Conservation (phyloP, 2,888 invertebrate genomes). For the Anthophora plumipes region DNA sequence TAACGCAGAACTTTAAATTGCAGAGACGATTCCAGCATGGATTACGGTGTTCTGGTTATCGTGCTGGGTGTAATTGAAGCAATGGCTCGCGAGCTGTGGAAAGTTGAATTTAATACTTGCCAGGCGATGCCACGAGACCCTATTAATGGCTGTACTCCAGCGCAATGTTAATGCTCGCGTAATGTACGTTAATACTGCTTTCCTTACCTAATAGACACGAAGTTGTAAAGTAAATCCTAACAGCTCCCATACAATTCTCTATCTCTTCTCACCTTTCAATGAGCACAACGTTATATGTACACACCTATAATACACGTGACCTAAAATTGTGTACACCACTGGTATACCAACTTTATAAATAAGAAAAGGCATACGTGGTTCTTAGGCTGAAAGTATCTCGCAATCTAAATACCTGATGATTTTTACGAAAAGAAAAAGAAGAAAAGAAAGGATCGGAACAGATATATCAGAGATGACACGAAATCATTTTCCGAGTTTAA, state of each 20-base stretch:
- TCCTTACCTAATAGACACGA: constrained; percentile 1
- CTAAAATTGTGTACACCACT: background rate
- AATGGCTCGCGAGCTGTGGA: constrained; percentile 16
- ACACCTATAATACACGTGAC: background rate
- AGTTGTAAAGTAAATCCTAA: background rate
- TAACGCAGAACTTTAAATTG: constrained; percentile 40
- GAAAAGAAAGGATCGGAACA: no score
- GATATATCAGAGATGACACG: background rate
- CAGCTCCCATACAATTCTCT: background rate
- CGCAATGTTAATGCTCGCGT: background rate
- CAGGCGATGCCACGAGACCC: constrained; percentile 10
- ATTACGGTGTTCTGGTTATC: constrained; percentile 35
- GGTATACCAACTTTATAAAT: background rate
- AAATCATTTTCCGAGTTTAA: constrained; percentile 28
- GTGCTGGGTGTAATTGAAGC: constrained; percentile 44
- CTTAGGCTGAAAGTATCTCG: no score
- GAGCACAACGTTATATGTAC: no score
- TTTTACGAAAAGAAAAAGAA: no score
- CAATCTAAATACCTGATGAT: background rate
- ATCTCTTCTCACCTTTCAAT: background rate
- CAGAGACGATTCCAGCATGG: constrained; percentile 22
- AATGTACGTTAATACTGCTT: background rate
- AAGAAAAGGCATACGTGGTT: background rate
- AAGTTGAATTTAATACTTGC: constrained; percentile 40
- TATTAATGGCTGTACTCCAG: constrained; percentile 13